Base-by-base conservation (phyloP, 1,140 invertebrate genomes). In the Apis cerana region DNA sequence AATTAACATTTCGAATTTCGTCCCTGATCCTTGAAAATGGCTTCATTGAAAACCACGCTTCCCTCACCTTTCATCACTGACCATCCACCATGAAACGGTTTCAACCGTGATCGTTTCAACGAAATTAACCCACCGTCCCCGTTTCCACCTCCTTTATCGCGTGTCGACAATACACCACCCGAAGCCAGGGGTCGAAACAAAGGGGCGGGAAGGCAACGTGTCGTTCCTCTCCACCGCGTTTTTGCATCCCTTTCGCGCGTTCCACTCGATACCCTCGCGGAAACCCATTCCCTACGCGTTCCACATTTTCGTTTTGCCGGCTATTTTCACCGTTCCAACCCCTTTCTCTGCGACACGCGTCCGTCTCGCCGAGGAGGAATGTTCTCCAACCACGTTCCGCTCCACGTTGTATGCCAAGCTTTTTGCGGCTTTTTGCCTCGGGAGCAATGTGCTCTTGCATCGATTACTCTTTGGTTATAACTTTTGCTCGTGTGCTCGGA, bases 211-310 rank as follows among this genome's bases (percentile, higher is more conserved):
- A 80, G 76, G 56, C 50, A 58, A 61, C 75, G 81, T 80, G 70
- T 84, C 85, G 76, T 86, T 86, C 86, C 83, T 71, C 86, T 68
- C 68, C 69, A 74, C 56, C 64, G 85, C 76, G 74, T 84, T 86
- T 87, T 84, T 84, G 62, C 86, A 50, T 59, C 67, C 61, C 54
- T 52, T 62, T 54, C 62, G 76, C 85, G 54, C 65, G 81, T 83
- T n/a, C 72, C 81, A 76, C 75, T 87, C 86, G 83, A 86, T 87
- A 86, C 65, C 64, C 77, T 17, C 27, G 74, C 80, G 69, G 77
- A 87, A 84, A n/a, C 67, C 58, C 67, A 65, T 69, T 58, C 43
- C 23, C 69, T 10, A 4, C 13, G 50, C 13, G 8, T n/a, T 58
- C 52, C 64, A 17, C 33, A 67, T 54, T 61, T 58, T 62, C 67